These are phyloP conservation scores for Lophius americanus DNA, from an alignment of 2,797 vertebrate species.

Conservation along the genomic window DNA sequence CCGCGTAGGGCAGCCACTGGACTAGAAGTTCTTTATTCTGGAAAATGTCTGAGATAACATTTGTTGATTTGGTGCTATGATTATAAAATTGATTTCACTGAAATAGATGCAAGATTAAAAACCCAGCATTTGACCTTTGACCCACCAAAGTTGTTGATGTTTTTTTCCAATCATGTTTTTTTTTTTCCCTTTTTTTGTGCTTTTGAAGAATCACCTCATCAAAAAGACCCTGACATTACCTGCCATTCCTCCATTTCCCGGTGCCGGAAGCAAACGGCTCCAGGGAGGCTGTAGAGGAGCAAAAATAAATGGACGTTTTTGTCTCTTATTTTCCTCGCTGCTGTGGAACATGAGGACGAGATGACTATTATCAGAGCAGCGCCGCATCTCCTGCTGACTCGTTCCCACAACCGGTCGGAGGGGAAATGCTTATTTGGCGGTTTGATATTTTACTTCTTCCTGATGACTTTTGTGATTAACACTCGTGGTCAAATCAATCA, in stretches of 20 bases:
- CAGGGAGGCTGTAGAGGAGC: background rate
- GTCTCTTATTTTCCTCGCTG: background rate
- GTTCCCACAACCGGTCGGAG: background rate
- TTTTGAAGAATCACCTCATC: background rate
- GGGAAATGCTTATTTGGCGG: background rate
- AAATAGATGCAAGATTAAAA: too few relatives aligned
- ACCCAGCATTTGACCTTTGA: background rate
- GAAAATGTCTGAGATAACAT: too few relatives aligned
- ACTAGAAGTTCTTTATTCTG: too few relatives aligned
- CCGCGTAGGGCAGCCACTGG: too few relatives aligned
- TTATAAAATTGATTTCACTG: too few relatives aligned
- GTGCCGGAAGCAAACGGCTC: background rate
- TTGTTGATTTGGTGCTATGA: too few relatives aligned
- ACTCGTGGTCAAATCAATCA: constrained; percentile 10
- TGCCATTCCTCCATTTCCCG: background rate
- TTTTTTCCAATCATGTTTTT: background rate
- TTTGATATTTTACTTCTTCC: constrained; percentile 19
- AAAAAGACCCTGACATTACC: constrained; percentile 1
- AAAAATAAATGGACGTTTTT: background rate
- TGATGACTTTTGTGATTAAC: constrained; percentile 21
- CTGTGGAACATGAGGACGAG: background rate
- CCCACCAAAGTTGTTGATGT: background rate
- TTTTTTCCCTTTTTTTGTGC: background rate
- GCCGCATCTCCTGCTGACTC: background rate
- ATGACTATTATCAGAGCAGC: constrained; percentile 9